Conservation (phyloP, 2,113 vertebrate genomes). For the Megalops atlanticus region DNA sequence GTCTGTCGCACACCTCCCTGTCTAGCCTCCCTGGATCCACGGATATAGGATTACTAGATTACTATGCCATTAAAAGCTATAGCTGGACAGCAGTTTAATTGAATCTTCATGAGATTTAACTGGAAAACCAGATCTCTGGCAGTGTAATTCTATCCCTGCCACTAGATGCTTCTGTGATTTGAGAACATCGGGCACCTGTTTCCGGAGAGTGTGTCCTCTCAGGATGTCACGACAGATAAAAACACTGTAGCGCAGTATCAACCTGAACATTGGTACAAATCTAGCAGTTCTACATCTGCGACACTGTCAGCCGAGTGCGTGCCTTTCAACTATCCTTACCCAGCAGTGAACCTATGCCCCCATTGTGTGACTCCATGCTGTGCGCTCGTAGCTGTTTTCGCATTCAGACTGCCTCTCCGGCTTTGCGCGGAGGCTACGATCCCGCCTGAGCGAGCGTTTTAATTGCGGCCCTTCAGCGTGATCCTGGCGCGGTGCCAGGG, state of each 20-base stretch:
- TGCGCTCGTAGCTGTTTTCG: no score
- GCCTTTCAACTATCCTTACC: not conserved
- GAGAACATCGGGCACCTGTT: no score
- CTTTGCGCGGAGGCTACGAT: no score
- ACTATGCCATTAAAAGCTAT: not conserved
- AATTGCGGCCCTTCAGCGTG: not conserved
- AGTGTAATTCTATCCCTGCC: not conserved
- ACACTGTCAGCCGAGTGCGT: not conserved
- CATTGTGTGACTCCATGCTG: not conserved
- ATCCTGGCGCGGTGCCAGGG: slow-evolving; percentile 2
- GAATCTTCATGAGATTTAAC: not conserved
- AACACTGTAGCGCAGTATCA: no score
- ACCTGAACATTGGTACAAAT: no score
- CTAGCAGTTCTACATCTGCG: not conserved
- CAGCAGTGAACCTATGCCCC: not conserved
- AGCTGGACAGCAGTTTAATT: no score
- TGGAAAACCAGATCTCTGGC: not conserved
- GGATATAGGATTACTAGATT: not conserved
- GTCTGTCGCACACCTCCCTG: no score
- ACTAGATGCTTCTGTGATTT: no score
- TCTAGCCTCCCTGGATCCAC: not conserved
- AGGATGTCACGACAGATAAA: no score
- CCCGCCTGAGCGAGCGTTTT: not conserved
- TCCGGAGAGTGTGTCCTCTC: no score
- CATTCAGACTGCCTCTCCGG: not conserved